Base-by-base conservation (phyloP, 2,888 invertebrate genomes). In the Rhorus exstirpatorius region DNA sequence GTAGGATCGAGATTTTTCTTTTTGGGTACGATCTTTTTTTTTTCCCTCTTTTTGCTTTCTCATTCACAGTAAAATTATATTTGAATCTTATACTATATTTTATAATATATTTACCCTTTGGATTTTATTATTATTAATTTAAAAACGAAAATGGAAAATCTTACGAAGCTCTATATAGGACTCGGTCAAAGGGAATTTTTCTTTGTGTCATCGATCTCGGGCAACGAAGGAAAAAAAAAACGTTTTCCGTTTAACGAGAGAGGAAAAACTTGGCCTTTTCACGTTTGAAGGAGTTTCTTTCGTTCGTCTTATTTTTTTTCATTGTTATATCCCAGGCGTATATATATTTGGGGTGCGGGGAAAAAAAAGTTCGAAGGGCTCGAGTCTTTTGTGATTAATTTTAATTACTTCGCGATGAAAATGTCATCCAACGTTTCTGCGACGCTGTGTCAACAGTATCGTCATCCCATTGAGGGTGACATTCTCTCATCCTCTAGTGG, bases 171-270 rank as follows among this genome's bases (percentile, higher is more conserved):
- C 10, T 21, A 1, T 19, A 3, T 3, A 4, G 21, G 3, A 10
- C 21, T 10, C 0, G 21, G 12, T 24, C 17, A 19, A 7, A 17
- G 17, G 35, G 26, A 17, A 14, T 14, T 12, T 60, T 60, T 60
- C 19, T 35, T 35, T 35, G 35, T 35, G 17, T 44, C 49, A 51
- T 67, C 67, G 21, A 49, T 49, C 12, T 61, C 41, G 41, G 46
- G 38, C 8, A 8, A 7, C 35, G 10, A 10, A 3, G 17, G 31
- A 17, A 24, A 55, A 53, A 79, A 63, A n/a, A n/a, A n/a, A n/a
- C n/a, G 71, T 44, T 71, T 65, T 46, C 31, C 1, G 19, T 72
- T 49, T 65, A 72, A 72, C 49, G 46, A 72, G 79, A 21, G n/a
- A n/a, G n/a, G n/a, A 65, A 61, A 75, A 58, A 26, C 41, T 65